phyloP scores from a whole-genome alignment of 2,888 invertebrate genomes.

The Perdita meconis region DNA sequence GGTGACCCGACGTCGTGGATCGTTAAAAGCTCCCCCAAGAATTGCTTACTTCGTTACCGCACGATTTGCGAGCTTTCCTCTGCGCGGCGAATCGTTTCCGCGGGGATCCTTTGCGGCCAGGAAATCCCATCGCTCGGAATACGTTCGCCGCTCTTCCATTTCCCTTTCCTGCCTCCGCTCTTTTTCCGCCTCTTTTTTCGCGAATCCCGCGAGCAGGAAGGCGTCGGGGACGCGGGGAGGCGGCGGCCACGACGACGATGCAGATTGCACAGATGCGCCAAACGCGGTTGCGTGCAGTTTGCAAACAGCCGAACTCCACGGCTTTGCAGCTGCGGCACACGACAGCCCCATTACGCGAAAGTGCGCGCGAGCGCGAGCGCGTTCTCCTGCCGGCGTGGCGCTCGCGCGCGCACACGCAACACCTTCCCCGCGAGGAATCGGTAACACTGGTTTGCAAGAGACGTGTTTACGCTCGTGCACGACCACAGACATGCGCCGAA shows the following conservation, averaged over 20 bases:
- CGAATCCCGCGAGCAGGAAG: not conserved
- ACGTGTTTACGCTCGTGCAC: slow-evolving; percentile 29
- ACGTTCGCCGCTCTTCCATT: not conserved
- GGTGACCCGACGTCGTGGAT: not conserved
- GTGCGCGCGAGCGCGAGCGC: too few species aligned
- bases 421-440: slow-evolving; percentile 26
- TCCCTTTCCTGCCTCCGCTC: not conserved
- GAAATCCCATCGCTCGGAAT: not conserved
- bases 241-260: not conserved
- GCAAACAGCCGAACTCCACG: slow-evolving; percentile 40
- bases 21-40: not conserved
- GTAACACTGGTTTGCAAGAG: slow-evolving; percentile 39
- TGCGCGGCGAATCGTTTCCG: not conserved
- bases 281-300: slow-evolving; percentile 51
- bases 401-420: slow-evolving; percentile 52
- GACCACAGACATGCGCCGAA: slow-evolving; percentile 27
- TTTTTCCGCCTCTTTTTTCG: not conserved
- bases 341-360: slow-evolving; percentile 54
- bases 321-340: slow-evolving; percentile 55
- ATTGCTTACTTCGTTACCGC: slow-evolving; percentile 24
- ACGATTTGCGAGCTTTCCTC: not conserved
- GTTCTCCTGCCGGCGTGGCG: too few species aligned
- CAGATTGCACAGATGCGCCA: slow-evolving; percentile 41
- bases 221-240: not conserved
- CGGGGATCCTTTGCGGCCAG: not conserved